A percentile compares a stretch with the other conserved stretches of the same genome.
These are phyloP conservation scores for Candoia aspera DNA, from an alignment of 2,113 vertebrate genomes.

Conservation along the genomic window DNA sequence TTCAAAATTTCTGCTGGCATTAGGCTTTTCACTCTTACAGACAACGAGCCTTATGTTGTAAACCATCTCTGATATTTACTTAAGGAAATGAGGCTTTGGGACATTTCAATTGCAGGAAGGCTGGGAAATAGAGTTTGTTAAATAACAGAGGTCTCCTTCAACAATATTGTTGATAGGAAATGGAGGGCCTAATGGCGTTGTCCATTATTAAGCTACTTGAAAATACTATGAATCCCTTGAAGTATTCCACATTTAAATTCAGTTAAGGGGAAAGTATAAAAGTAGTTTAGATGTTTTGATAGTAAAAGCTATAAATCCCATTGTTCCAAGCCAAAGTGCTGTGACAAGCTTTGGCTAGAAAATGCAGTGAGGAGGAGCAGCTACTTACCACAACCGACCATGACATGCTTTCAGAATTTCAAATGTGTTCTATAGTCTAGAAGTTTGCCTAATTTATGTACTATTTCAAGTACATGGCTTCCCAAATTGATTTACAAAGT, in stretches of 20 bases:
- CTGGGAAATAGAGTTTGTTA: not conserved
- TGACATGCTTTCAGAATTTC: not conserved
- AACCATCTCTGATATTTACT: conserved; percentile 28
- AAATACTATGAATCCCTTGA: not conserved
- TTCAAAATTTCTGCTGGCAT: conserved; percentile 11
- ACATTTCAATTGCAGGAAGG: conserved; percentile 30
- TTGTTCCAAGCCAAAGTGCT: not conserved
- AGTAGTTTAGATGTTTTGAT: conserved; percentile 5
- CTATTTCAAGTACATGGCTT: not conserved
- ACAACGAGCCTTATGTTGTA: not conserved
- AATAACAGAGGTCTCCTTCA: conserved; percentile 7
- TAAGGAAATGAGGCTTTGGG: conserved; percentile 24
- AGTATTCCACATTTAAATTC: not conserved
- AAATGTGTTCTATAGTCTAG: not conserved
- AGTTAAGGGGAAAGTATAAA: not conserved
- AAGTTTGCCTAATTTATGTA: not conserved
- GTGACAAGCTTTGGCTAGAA: not conserved
- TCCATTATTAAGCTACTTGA: conserved; percentile 4
- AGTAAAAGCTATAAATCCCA: conserved; percentile 19
- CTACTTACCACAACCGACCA: not conserved
- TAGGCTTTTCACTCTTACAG: conserved; percentile 3
- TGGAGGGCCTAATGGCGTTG: not conserved
- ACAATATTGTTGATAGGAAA: conserved; percentile 25
- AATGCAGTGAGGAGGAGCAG: not conserved
- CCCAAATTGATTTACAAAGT: not conserved